Conservation (phyloP, 2,113 vertebrate species). For the Sarotherodon lohbergeri region DNA sequence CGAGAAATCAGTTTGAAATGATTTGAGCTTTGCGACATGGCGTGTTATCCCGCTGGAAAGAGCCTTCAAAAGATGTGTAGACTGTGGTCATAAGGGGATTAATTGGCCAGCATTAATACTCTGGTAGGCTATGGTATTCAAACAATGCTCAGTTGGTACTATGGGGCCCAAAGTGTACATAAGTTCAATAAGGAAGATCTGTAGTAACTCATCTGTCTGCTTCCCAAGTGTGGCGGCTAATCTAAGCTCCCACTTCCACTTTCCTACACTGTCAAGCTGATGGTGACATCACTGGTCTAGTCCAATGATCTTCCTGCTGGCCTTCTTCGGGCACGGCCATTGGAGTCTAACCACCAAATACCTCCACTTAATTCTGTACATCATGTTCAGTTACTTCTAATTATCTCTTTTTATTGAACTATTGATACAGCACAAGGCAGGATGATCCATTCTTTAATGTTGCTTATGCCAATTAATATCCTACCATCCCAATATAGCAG, state of each 20-base stretch:
- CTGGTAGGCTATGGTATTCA: background rate
- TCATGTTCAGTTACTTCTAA: background rate
- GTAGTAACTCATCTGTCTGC: background rate
- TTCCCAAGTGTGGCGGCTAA: background rate
- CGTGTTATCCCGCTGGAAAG: background rate
- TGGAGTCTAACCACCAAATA: background rate
- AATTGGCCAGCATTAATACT: background rate
- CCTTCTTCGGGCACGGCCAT: background rate
- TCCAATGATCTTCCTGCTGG: background rate
- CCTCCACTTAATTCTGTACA: background rate
- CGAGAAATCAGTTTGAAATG: background rate
- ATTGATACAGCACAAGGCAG: background rate
- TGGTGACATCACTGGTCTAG: background rate
- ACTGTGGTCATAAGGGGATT: background rate
- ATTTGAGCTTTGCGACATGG: background rate
- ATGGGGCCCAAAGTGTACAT: background rate
- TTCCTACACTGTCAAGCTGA: background rate
- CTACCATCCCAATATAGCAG: fast-evolving
- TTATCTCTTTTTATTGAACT: background rate
- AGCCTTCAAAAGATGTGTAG: background rate
- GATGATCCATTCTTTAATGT: background rate
- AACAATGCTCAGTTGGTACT: background rate
- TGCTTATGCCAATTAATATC: background rate
- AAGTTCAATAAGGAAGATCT: background rate
- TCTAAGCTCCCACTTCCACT: background rate